Conservation (phyloP, 2,113 vertebrate genomes). For the Octodon degus region DNA sequence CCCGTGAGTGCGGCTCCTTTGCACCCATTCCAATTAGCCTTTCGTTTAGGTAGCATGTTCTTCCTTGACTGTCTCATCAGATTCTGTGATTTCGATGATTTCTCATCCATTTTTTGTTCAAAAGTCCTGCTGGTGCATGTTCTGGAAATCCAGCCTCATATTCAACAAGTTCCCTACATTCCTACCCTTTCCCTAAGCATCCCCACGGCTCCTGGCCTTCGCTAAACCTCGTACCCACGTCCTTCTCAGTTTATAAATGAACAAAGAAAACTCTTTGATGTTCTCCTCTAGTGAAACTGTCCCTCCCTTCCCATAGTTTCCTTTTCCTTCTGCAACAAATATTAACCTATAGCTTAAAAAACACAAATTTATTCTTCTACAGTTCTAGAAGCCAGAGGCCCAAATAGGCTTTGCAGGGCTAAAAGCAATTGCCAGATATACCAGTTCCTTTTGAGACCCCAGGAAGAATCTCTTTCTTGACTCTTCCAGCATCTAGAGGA, state of each 20-base stretch:
- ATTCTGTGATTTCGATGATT: not conserved
- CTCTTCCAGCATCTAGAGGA: not conserved
- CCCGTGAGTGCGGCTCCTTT: not conserved
- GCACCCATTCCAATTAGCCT: not conserved
- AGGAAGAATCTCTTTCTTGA: not conserved
- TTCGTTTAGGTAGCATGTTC: not conserved
- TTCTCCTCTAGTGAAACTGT: not conserved
- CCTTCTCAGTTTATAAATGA: not conserved
- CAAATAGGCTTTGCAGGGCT: not conserved
- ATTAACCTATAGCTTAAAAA: not conserved
- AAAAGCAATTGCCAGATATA: not conserved
- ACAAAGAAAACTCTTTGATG: not conserved
- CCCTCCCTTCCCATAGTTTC: not conserved
- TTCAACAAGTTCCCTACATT: conserved; percentile 4
- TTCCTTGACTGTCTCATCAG: not conserved
- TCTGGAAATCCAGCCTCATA: conserved; percentile 4
- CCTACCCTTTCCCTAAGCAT: not conserved
- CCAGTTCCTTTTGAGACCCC: not conserved
- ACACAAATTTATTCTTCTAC: not conserved
- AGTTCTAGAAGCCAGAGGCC: not conserved
- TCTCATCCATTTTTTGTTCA: not conserved
- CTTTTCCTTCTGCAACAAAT: not conserved
- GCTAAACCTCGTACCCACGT: not conserved
- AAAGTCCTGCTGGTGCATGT: not conserved
- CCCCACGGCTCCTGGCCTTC: not conserved